These are phyloP conservation scores for Idaea aversata DNA, from an alignment of 2,888 invertebrate genomes.

Conservation along the genomic window DNA sequence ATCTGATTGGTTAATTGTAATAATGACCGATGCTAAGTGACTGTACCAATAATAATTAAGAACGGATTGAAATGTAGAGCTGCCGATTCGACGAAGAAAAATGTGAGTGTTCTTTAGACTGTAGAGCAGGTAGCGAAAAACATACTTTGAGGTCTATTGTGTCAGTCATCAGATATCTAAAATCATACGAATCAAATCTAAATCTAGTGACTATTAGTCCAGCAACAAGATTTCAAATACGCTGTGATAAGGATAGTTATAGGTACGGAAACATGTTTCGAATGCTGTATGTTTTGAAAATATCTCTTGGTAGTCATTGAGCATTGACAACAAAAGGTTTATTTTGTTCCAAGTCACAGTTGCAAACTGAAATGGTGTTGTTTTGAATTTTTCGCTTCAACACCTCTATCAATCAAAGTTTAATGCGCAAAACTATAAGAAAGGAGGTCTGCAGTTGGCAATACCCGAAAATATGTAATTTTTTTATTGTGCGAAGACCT, in stretches of 20 bases:
- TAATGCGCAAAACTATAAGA: too few species aligned
- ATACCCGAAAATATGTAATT: too few species aligned
- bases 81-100: constrained; percentile 67
- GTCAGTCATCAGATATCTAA: background rate
- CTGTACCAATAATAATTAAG: constrained; percentile 36
- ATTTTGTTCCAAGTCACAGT: background rate
- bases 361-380: background rate
- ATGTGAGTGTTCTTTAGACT: constrained; percentile 60
- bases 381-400: background rate
- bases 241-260: background rate
- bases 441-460: too few species aligned
- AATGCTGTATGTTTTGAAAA: background rate
- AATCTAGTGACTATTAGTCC: too few species aligned
- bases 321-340: background rate
- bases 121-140: background rate
- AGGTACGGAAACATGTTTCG: background rate
- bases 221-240: too few species aligned
- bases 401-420: too few species aligned
- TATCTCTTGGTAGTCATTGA: background rate
- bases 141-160: background rate
- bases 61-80: constrained; percentile 70
- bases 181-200: too few species aligned
- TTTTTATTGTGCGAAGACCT: too few species aligned
- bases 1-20: constrained; percentile 25
- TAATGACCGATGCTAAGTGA: constrained; percentile 48